phyloP scores from a whole-genome alignment of 1,140 invertebrate species.

The Trichoplusia ni region DNA sequence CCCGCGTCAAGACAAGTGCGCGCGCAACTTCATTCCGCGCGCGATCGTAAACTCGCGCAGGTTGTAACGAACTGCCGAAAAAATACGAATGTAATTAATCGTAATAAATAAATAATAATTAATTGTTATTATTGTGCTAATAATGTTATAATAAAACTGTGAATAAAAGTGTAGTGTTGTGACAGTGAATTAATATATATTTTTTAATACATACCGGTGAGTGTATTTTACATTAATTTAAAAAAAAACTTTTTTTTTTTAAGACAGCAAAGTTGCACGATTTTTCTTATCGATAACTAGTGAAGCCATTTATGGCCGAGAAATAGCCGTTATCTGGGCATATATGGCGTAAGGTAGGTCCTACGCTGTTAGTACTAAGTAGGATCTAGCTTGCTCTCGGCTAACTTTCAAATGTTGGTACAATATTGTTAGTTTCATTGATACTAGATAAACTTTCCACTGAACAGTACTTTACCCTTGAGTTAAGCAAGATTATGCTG shows the following conservation, averaged over 20 bases:
- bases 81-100: conserved; percentile 36
- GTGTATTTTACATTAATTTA: conserved; percentile 28
- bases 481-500: background rate
- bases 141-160: conserved; percentile 7
- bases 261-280: conserved; percentile 20
- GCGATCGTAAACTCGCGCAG: conserved; percentile 60
- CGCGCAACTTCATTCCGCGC: conserved; percentile 63
- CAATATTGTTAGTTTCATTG: conserved; percentile 42
- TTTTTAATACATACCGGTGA: conserved; percentile 32
- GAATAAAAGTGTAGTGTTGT: conserved; percentile 21
- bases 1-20: conserved; percentile 56
- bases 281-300: conserved; percentile 40
- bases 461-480: background rate
- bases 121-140: conserved; percentile 39
- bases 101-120: no score
- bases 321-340: conserved; percentile 57
- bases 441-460: conserved; percentile 25
- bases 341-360: conserved; percentile 44
- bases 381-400: conserved; percentile 43
- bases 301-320: conserved; percentile 48
- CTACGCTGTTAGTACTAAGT: conserved; percentile 44
- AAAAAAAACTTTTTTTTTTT: no score
- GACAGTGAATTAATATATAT: conserved; percentile 29
- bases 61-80: conserved; percentile 50
- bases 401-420: conserved; percentile 50